These are phyloP conservation scores for Blera fallax DNA, from an alignment of 2,888 invertebrate species.

Conservation along the genomic window DNA sequence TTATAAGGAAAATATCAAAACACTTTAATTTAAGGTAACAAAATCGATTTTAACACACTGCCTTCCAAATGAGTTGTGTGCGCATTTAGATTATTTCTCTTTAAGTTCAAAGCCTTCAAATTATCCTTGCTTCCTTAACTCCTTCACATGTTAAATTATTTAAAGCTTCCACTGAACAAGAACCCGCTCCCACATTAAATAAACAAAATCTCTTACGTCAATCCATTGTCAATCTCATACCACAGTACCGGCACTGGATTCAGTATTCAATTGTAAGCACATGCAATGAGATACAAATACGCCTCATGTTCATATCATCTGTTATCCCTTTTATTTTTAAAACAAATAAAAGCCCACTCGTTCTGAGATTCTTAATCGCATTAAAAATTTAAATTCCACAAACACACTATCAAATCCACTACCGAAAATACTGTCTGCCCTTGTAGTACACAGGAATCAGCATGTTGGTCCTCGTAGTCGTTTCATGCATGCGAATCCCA, in stretches of 20 bases:
- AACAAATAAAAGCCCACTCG: background rate
- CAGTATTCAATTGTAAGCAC: background rate
- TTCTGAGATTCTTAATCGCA: background rate
- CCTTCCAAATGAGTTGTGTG: too few species aligned
- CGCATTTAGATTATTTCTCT: too few species aligned
- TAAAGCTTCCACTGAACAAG: too few species aligned
- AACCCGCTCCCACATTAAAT: background rate
- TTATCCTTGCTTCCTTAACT: too few species aligned
- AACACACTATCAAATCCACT: background rate
- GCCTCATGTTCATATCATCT: background rate
- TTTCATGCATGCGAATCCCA: constrained; percentile 28
- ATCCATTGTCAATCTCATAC: background rate
- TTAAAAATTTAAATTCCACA: constrained; percentile 9
- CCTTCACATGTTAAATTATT: too few species aligned
- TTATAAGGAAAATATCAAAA: too few species aligned
- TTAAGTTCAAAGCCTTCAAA: too few species aligned
- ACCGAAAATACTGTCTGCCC: background rate
- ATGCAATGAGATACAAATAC: background rate
- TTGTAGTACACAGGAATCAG: background rate
- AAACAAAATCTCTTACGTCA: background rate
- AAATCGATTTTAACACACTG: too few species aligned
- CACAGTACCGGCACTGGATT: background rate
- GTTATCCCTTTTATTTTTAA: constrained; percentile 1
- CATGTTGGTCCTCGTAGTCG: background rate
- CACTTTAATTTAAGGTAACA: too few species aligned